Percentiles rank a stretch among this genome's conserved stretches.
phyloP scores from a whole-genome alignment of 2,113 vertebrate species.

The Mungos mungo region DNA sequence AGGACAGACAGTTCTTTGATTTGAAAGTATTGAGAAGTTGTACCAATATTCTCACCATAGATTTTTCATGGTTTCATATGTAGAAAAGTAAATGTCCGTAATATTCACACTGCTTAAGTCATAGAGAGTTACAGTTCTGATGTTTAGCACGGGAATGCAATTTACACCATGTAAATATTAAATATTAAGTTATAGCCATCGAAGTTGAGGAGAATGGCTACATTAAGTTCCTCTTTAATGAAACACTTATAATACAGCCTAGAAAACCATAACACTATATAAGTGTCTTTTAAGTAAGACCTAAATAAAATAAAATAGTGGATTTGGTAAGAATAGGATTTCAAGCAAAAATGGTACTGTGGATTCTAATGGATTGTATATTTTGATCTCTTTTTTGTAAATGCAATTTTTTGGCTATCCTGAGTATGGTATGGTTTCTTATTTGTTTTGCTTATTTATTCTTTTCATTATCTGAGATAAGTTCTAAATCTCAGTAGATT shows the following conservation, averaged over 20 bases:
- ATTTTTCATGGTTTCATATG: conserved; percentile 17
- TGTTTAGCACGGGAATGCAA: neutral
- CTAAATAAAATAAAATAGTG: conserved; percentile 41
- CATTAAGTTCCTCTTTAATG: neutral
- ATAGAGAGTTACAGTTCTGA: neutral
- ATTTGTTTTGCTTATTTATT: neutral
- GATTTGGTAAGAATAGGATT: neutral
- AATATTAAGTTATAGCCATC: neutral
- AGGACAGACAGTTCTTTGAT: neutral
- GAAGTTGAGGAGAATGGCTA: neutral
- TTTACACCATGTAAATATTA: neutral
- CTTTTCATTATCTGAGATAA: neutral
- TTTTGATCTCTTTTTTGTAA: neutral
- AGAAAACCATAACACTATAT: neutral
- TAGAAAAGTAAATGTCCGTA: conserved; percentile 28
- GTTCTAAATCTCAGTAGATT: neutral
- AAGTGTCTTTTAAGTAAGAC: neutral
- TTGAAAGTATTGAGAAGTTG: conserved; percentile 43
- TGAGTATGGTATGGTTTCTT: neutral
- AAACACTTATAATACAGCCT: neutral
- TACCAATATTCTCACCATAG: neutral
- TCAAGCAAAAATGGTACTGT: neutral
- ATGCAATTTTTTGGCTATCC: neutral
- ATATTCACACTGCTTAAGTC: conserved; percentile 24
- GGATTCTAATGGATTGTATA: neutral